Conservation (phyloP, 2,888 invertebrate genomes). For the Apamea anceps region DNA sequence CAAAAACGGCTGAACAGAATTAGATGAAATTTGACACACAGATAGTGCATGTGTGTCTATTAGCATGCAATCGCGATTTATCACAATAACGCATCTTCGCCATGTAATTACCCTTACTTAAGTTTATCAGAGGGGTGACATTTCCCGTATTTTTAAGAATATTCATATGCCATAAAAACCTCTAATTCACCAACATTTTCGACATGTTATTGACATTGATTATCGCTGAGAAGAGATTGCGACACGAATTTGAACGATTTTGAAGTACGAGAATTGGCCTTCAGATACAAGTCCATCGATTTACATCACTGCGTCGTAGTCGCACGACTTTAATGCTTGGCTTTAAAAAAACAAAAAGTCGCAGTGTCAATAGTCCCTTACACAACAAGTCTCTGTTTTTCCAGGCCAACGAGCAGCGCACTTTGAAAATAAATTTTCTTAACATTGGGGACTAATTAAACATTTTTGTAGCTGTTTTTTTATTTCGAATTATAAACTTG, state of each 20-base stretch:
- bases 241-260: background rate
- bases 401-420: conserved; percentile 61
- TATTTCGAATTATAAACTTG: conserved; percentile 3
- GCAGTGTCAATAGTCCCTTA: conserved; percentile 8
- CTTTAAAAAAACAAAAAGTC: background rate
- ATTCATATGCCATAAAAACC: no score
- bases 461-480: conserved; percentile 47
- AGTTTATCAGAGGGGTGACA: no score
- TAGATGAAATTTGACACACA: no score
- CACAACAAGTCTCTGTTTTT: conserved; percentile 49
- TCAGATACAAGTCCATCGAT: background rate
- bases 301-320: background rate
- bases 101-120: no score
- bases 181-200: background rate
- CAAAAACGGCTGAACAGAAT: no score
- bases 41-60: no score
- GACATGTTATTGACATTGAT: background rate
- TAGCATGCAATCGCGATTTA: no score
- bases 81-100: no score
- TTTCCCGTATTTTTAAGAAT: no score
- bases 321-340: background rate
- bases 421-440: conserved; percentile 60
- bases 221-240: background rate
- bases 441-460: conserved; percentile 56
- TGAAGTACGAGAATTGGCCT: background rate